phyloP scores from a whole-genome alignment of 1,140 invertebrate genomes.

The Nephila pilipes region DNA sequence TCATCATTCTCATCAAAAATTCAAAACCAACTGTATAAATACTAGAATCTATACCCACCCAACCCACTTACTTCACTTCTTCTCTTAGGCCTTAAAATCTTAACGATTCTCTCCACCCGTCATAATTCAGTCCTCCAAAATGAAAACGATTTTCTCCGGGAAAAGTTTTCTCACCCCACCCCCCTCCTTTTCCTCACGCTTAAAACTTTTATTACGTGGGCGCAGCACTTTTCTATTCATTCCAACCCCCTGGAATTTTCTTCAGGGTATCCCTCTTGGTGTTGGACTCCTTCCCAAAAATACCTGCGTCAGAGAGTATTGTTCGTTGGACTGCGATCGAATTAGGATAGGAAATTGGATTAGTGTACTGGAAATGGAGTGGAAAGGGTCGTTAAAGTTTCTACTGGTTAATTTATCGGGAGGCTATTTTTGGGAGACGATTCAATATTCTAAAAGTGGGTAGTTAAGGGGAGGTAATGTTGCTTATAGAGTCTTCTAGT shows the following conservation, averaged over 20 bases:
- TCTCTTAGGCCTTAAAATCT: not conserved
- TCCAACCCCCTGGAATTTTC: not conserved
- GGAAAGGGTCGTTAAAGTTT: not conserved
- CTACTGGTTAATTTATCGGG: not conserved
- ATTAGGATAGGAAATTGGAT: constrained; percentile 8
- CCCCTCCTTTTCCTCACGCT: not conserved
- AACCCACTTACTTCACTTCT: not conserved
- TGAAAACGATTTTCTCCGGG: constrained; percentile 33
- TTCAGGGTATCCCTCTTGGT: not conserved
- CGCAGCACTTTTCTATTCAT: not conserved
- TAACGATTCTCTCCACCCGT: constrained; percentile 31
- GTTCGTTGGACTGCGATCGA: not conserved
- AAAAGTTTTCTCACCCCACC: not conserved
- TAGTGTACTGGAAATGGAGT: not conserved
- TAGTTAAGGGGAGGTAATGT: too few relatives aligned
- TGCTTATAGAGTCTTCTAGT: too few relatives aligned
- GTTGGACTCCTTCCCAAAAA: not conserved
- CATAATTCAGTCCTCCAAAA: constrained; percentile 32
- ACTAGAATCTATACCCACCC: not conserved
- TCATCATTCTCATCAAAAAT: too few relatives aligned
- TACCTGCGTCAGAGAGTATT: not conserved
- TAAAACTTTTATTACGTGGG: constrained; percentile 42
- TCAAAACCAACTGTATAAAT: too few relatives aligned
- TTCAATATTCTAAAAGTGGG: too few relatives aligned
- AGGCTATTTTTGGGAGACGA: not conserved